phyloP scores from a whole-genome alignment of 2,113 vertebrate genomes.

The Canis aureus region DNA sequence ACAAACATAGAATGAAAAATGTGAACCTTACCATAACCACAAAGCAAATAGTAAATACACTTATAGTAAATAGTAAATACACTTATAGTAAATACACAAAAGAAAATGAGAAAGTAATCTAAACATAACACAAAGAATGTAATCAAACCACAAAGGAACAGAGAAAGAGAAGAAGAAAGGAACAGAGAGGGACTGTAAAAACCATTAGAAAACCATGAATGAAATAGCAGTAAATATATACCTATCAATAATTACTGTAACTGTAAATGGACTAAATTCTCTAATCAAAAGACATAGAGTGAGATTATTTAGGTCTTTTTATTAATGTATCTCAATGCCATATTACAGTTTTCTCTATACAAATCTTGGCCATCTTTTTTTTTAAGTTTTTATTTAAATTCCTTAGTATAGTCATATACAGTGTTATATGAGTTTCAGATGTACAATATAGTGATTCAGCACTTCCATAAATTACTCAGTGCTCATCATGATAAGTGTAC shows the following conservation, averaged over 20 bases:
- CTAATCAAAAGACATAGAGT: background rate
- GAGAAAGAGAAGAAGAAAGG: background rate
- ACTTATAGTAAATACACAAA: background rate
- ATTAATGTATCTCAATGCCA: too few relatives aligned
- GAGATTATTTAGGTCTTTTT: too few relatives aligned
- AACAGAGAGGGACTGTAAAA: background rate
- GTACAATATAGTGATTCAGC: too few relatives aligned
- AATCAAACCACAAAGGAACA: background rate
- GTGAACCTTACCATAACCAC: background rate
- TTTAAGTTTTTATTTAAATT: too few relatives aligned
- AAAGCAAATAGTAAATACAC: background rate
- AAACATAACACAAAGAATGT: background rate
- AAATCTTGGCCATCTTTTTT: too few relatives aligned
- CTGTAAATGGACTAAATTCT: background rate
- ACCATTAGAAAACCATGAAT: background rate
- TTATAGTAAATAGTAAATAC: too few relatives aligned
- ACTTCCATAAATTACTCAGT: too few relatives aligned
- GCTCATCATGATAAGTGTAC: too few relatives aligned
- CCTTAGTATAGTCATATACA: too few relatives aligned
- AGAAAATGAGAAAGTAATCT: background rate
- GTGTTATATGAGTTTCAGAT: too few relatives aligned
- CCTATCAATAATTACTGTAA: background rate
- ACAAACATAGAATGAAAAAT: background rate
- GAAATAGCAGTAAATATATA: background rate
- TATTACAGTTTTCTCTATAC: too few relatives aligned